phyloP scores from a whole-genome alignment of 1,140 invertebrate species.

The Mycetomoellerius zeteki region DNA sequence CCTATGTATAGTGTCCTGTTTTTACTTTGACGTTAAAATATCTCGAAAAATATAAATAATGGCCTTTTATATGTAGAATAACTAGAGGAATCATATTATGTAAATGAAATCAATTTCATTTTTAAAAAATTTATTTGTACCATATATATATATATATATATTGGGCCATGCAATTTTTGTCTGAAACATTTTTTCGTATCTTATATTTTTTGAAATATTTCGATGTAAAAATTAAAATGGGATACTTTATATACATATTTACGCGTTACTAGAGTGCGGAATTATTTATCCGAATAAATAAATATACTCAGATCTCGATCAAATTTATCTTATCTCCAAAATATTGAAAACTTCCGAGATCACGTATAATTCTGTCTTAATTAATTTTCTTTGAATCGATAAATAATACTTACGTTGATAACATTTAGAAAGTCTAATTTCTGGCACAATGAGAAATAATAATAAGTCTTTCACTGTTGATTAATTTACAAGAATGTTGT shows the following conservation, averaged over 20 bases:
- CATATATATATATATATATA: too few species aligned
- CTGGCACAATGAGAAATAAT: neutral
- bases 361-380: neutral
- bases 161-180: too few species aligned
- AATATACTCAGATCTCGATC: constrained; percentile 11
- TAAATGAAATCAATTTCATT: too few species aligned
- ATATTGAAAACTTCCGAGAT: neutral
- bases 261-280: neutral
- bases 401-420: neutral
- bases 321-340: neutral
- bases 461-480: neutral
- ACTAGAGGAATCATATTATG: too few species aligned
- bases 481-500: neutral
- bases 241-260: neutral
- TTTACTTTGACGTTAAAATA: too few species aligned
- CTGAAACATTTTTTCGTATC: too few species aligned
- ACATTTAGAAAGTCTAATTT: neutral
- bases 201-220: too few species aligned
- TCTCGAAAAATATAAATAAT: too few species aligned
- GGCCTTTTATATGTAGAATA: too few species aligned
- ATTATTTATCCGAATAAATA: neutral
- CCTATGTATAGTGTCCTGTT: too few species aligned
- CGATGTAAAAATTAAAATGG: too few species aligned
- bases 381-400: neutral
- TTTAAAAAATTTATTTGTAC: too few species aligned